Evolutionary conservation across 2,797 vertebrate species (phyloP), one percentile per base, ranked within the genome.

Genomic region (Lagocephalus sceleratus): DNA sequence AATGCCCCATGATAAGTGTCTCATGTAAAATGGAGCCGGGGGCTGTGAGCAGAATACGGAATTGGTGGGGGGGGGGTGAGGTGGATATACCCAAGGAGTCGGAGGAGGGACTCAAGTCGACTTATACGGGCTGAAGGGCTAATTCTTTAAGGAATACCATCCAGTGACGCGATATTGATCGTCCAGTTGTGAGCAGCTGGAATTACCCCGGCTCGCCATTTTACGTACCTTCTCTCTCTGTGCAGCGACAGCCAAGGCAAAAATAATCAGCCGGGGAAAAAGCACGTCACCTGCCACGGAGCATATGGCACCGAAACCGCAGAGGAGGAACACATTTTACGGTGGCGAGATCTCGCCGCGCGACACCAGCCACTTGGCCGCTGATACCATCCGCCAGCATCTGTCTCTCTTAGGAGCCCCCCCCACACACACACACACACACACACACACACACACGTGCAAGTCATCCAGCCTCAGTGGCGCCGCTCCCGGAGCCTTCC

Each of bases 301-400:
- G 45, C 57, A 80, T 61, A 51, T 68, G 72, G 35, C 65, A 45
- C 66, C 69, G 57, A 68, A 68, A 56, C 42, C 47, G 58, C 55
- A 52, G 25, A 56, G 14, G 23, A 65, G 39, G 51, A 11, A 66
- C 48, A 23, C 47, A 67, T 66, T 73, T 67, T 54, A 58, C 45
- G 40, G 38, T 50, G 60, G 19, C 35, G 60, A 63, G 68, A 60
- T 63, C 20, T 40, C n/a, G 5, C 40, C 56, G 53, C 62, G 47
- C 43, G 26, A 42, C 43, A 60, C 56, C 69, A 62, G 66, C 61
- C 66, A 47, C 55, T 61, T 35, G 10, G 14, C 23, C 63, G 10
- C 67, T 66, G 66, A 66, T 62, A 83, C 73, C 45, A 65, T 66
- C 71, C 32, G 68, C 65, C 68, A 72, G 64, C 78, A 80, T 74